phyloP scores from a whole-genome alignment of 2,888 invertebrate species.

The Hydropsyche betteni region DNA sequence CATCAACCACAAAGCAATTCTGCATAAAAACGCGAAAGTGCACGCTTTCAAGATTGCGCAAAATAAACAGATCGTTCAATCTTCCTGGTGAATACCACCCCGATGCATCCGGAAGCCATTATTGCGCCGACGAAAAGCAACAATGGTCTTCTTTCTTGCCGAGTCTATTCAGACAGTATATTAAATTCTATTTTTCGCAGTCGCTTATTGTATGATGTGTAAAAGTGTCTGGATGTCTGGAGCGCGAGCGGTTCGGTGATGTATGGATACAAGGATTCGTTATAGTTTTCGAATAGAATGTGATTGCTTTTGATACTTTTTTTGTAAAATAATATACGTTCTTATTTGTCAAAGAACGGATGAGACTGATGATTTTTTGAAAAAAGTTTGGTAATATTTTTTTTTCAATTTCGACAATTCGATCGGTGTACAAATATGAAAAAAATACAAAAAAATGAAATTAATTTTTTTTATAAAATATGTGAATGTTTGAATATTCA shows the following conservation, averaged over 20 bases:
- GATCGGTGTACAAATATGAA: no score
- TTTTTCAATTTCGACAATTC: no score
- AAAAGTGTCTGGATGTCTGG: constrained; percentile 27
- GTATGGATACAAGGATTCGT: constrained; percentile 2
- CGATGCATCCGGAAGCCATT: constrained; percentile 43
- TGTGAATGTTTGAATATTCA: no score
- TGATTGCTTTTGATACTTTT: no score
- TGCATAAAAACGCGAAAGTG: background rate
- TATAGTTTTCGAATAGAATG: background rate
- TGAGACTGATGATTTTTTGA: no score
- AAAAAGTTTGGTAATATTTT: no score
- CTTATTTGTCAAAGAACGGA: no score
- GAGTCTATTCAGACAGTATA: constrained; percentile 40
- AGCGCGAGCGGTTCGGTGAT: constrained; percentile 20
- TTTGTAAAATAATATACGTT: no score
- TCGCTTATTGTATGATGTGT: constrained; percentile 1
- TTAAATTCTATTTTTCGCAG: constrained; percentile 48
- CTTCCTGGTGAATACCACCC: constrained; percentile 40
- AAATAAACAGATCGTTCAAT: constrained; percentile 45
- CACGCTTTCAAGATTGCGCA: constrained; percentile 24
- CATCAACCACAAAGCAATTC: background rate
- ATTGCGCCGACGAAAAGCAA: constrained; percentile 39
- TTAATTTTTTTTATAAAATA: no score
- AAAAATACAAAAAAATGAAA: no score
- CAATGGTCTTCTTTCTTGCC: constrained; percentile 40